Conservation (phyloP, 2,113 vertebrate species). For the Poeciliopsis occidentalis region DNA sequence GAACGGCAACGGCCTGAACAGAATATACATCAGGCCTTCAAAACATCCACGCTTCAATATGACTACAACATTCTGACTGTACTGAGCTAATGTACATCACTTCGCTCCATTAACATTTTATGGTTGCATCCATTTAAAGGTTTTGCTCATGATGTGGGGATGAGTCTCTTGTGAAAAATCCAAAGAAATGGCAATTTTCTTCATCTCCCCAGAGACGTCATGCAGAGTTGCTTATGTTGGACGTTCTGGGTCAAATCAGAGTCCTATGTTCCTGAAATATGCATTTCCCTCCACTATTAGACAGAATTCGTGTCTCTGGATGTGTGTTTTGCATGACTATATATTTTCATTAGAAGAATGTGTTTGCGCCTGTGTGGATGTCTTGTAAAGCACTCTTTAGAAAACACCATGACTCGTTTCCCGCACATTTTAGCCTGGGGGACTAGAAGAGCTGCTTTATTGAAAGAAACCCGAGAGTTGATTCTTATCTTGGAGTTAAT, state of each 20-base stretch:
- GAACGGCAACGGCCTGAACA: slow-evolving; percentile 13
- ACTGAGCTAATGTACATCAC: no score
- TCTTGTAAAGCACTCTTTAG: no score
- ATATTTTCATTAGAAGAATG: no score
- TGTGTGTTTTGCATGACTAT: no score
- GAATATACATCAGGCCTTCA: slow-evolving; percentile 25
- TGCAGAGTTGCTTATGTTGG: not conserved
- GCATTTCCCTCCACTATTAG: no score
- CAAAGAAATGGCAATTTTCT: no score
- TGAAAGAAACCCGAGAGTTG: not conserved
- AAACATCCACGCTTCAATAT: not conserved
- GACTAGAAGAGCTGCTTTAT: not conserved
- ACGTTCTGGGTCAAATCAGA: not conserved
- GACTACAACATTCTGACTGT: not conserved
- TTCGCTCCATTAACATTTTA: not conserved
- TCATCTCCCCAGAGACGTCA: not conserved
- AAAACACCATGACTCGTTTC: no score
- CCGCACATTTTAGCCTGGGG: no score
- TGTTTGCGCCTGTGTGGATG: no score
- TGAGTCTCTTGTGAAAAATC: not conserved
- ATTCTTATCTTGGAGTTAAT: not conserved
- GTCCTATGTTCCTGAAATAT: not conserved
- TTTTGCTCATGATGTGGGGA: not conserved
- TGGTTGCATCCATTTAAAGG: not conserved
- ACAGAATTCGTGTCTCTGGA: no score